phyloP scores from a whole-genome alignment of 2,797 vertebrate species.

The Ispidina lecontei region DNA sequence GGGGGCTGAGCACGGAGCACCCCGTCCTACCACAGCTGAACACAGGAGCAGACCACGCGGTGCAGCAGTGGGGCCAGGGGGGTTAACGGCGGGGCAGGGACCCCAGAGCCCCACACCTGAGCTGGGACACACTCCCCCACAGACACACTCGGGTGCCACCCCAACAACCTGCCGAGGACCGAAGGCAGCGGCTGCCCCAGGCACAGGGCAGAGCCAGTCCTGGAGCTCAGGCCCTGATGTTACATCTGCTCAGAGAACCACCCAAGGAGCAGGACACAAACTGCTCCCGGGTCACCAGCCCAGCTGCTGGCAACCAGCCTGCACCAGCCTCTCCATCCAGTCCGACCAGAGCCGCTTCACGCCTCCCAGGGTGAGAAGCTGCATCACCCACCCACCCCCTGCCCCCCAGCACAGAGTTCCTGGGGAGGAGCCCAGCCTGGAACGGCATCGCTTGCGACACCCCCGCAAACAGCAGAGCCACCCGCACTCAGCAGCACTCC shows the following conservation, averaged over 20 bases:
- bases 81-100: background rate
- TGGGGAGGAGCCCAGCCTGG: background rate
- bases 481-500: background rate
- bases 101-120: background rate
- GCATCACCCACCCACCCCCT: background rate
- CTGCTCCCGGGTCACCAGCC: background rate
- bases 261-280: background rate
- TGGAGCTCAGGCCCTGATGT: background rate
- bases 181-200: background rate
- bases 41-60: background rate
- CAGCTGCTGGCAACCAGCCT: background rate
- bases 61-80: background rate
- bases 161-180: background rate
- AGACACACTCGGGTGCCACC: background rate
- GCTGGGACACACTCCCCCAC: background rate
- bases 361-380: background rate
- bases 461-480: background rate
- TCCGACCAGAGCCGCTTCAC: background rate
- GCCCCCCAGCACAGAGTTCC: background rate
- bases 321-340: background rate
- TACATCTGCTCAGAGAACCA: background rate
- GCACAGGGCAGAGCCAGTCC: background rate
- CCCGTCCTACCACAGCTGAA: background rate
- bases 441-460: background rate
- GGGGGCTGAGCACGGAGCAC: background rate